Base-by-base conservation (phyloP, 2,888 invertebrate genomes). In the Pharmacophagus antenor region DNA sequence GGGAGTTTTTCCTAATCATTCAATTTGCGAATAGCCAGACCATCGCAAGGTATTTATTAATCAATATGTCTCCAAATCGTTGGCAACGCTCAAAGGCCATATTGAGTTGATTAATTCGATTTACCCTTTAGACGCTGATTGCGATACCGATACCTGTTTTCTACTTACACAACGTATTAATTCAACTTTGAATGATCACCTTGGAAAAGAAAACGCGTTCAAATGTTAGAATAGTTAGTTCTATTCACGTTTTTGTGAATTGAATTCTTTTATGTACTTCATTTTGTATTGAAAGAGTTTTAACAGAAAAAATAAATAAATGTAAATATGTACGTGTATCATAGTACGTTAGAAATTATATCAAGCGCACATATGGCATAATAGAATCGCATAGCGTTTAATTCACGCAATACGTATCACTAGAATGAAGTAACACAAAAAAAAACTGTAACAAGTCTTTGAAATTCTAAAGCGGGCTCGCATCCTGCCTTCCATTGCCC, bases 51-150 rank as follows among this genome's bases (percentile, higher is more conserved):
- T 73, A 73, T 77, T 74, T 76, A 79, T 79, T 80, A 80, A 83
- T 80, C 76, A 78, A 77, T 77, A 74, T 70, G 70, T 70, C 77
- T 76, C 72, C 69, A 74, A 79, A 77, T 76, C 73, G 73, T 72
- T 73, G 72, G 69, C 73, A 73, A 72, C 73, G 76, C 76, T 85
- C 82, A 86, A 84, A 87, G 83, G 82, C 79, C 72, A 73, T 74
- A 72, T 77, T 61, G 78, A 78, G 77, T 80, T 77, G 77, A 82
- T 84, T 84, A 84, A 86, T 85, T 84, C 79, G 78, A 85, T 86
- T 84, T 84, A 79, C 80, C 73, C 74, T 74, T 71, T 79, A 78
- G 74, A 75, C 77, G 79, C 77, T 87, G 85, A 88, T 88, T 87
- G 82, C 82, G 70, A 76, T 63, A 71, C 75, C 71, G 69, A 76